Evolutionary conservation across 2,797 vertebrate species (phyloP), one percentile per base, ranked within the genome.

Genomic region (Pempheris klunzingeri): DNA sequence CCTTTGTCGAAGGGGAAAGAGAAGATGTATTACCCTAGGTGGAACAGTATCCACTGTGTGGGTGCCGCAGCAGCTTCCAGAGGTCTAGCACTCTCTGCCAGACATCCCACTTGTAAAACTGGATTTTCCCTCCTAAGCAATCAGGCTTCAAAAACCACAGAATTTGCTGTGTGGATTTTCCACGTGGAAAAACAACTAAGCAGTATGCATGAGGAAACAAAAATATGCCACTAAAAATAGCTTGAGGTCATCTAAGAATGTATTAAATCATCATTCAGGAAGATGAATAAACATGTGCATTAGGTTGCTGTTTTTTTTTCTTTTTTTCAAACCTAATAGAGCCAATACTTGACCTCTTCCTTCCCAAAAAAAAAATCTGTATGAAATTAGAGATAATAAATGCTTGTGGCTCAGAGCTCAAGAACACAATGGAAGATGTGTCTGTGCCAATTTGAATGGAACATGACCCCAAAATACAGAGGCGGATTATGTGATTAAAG

Each of bases 161-260:
- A 74, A 80, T 86, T 82, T 81, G 74, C 78, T 77, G 60, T 63
- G 73, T 84, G 83, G 78, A 82, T 86, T 84, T 90, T 88, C 70
- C 52, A 28, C 66, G 65, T 79, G 82, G 82, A 90, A 88, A 90
- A 84, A 84, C 60, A 81, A 77, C 73, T 17, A 55, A 83, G 66
- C 65, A 69, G 63, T 62, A 54, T 75, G 69, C 46, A 75, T n/a
- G 80, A 80, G 81, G 84, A 81, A 86, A 81, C 63, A 53, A 76
- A 86, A 86, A 88, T 65, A 83, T 77, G 62, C 70, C 38, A 38
- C 75, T 34, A 66, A 84, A 79, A 71, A 86, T 77, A 75, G 64
- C 73, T 57, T 66, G 67, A 80, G 80, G 81, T 90, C 74, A 84
- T 77, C 38, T 58, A 50, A 50, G 39, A 68, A 69, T 70, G 52